These are phyloP conservation scores for Copsychus sechellarum DNA, from an alignment of 2,113 vertebrate genomes.

Conservation along the genomic window DNA sequence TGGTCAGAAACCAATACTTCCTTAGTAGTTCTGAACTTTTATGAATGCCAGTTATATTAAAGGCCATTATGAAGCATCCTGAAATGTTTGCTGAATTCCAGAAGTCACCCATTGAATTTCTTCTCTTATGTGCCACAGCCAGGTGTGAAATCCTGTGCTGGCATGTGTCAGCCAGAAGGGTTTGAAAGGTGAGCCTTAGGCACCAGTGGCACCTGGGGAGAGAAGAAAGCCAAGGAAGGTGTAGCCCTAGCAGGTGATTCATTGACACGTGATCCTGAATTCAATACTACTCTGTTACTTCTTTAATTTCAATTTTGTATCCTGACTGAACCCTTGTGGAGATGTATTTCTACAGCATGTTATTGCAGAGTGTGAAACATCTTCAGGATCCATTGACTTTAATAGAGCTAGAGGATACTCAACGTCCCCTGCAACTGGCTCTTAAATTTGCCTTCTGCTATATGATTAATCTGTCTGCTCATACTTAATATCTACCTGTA, in stretches of 20 bases:
- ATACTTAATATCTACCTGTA: conserved; percentile 16
- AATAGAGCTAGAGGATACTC: conserved; percentile 1
- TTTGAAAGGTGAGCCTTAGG: not conserved
- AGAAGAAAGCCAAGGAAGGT: not conserved
- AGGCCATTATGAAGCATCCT: not conserved
- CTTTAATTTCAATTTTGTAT: conserved; percentile 1
- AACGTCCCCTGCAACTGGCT: not conserved
- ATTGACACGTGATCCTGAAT: not conserved
- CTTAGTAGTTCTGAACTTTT: not conserved
- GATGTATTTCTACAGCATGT: not conserved
- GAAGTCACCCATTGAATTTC: not conserved
- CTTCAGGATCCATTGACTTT: conserved; percentile 28
- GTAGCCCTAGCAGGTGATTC: not conserved
- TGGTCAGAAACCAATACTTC: not conserved
- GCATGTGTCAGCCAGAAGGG: not conserved
- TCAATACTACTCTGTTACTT: not conserved
- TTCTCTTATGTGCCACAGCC: not conserved
- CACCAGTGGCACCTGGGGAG: not conserved
- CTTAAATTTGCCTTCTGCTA: conserved; percentile 42
- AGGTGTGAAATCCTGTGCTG: not conserved
- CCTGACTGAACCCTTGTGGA: not conserved
- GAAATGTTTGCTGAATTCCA: not conserved
- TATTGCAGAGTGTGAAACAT: not conserved
- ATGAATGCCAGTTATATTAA: not conserved
- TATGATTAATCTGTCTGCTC: conserved; percentile 38